Base-by-base conservation (phyloP, 2,888 invertebrate genomes). In the Chirona hameri region DNA sequence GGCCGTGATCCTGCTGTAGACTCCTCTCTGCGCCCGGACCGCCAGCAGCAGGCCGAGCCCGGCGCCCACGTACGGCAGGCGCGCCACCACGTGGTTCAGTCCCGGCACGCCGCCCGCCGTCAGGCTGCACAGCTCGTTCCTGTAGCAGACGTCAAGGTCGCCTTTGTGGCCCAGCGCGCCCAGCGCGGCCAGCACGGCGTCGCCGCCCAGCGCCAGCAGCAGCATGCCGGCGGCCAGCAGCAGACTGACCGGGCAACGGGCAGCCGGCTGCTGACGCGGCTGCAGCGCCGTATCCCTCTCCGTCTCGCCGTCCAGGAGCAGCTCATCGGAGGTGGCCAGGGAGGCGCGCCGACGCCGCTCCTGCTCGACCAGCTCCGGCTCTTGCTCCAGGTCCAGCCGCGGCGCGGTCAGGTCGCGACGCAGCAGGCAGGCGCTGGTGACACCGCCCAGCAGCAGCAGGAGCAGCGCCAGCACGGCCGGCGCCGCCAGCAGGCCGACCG, bases 381-480 rank as follows among this genome's bases (percentile, higher is more conserved):
- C 7, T 24, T 7, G 21, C n/a, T n/a, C 89, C 87, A 94, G 95
- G 83, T 93, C 91, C 94, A 81, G 82, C 55, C 85, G 85, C 29
- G 84, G 84, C 18, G 84, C 85, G 27, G 84, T 84, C 82, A 95
- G 94, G 86, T 94, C 93, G 24, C 90, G 88, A 57, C 94, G 91
- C 12, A 92, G 89, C 85, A 95, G 90, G 87, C 95, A 95, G 81
- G 90, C 90, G 84, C 91, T 89, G n/a, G 91, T 93, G 18, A 93
- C 87, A 84, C 94, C 94, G 87, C 97, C 98, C 97, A 98, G 98
- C 1, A 96, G 96, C 87, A 98, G 98, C 87, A 98, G 98, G 27
- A 93, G 91, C 0, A 94, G 93, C 88, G 97, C 97, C 0, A 94
- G 93, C 82, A 97, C 89, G 87, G 97, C 97, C 84, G 95, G 92